phyloP scores from a whole-genome alignment of 2,888 invertebrate species.

The Aspidiotus destructor region DNA sequence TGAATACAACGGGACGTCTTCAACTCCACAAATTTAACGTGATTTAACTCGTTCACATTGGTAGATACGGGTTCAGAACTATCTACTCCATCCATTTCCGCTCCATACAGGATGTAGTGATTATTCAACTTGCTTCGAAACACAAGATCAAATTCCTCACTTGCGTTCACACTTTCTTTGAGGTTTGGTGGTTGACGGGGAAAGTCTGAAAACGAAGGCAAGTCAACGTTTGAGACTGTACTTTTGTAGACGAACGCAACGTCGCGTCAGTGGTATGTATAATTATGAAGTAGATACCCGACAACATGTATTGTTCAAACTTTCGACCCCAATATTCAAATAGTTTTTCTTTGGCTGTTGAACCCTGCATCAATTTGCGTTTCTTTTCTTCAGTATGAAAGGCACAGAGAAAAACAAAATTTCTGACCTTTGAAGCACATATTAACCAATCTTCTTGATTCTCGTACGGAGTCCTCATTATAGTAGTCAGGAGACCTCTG shows the following conservation, averaged over 20 bases:
- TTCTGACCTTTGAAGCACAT: conserved; percentile 20
- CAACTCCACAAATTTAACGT: conserved; percentile 11
- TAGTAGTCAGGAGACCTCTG: conserved; percentile 18
- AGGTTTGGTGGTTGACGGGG: conserved; percentile 6
- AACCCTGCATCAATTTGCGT: not conserved
- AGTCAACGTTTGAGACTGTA: not conserved
- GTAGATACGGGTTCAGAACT: not conserved
- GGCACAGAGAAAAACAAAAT: conserved; percentile 22
- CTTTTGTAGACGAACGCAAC: not conserved
- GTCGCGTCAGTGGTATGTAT: not conserved
- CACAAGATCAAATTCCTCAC: conserved; percentile 15
- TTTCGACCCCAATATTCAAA: conserved; percentile 25
- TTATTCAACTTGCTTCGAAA: conserved; percentile 17
- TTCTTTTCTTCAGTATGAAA: conserved; percentile 20
- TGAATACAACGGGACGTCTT: conserved; percentile 21
- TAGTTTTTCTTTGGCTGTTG: not conserved
- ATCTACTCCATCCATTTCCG: conserved; percentile 20
- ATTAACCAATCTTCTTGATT: conserved; percentile 20
- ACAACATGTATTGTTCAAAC: conserved; percentile 21
- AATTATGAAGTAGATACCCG: not conserved
- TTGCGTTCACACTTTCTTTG: conserved; percentile 4
- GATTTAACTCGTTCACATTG: conserved; percentile 8
- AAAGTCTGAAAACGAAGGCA: not conserved
- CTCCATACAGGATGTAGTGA: conserved; percentile 17
- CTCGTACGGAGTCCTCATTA: conserved; percentile 22